Conservation (phyloP, 2,888 invertebrate genomes). For the Ametastegia equiseti region DNA sequence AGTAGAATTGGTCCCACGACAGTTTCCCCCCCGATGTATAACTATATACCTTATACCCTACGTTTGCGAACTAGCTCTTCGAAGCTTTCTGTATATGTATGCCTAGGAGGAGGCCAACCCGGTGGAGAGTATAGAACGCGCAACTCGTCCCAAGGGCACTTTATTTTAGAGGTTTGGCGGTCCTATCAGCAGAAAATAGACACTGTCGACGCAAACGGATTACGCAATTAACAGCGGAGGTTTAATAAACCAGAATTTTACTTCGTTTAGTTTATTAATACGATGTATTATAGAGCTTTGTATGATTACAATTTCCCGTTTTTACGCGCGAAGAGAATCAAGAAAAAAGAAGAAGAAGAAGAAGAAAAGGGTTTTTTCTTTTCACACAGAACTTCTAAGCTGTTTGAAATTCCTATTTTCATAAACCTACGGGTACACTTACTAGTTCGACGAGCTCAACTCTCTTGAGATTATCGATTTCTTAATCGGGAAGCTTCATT, state of each 20-base stretch:
- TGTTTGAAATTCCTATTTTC: background rate
- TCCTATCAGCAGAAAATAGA: slow-evolving; percentile 50
- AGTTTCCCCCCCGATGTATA: too few relatives aligned
- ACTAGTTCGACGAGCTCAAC: background rate
- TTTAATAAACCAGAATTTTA: slow-evolving; percentile 48
- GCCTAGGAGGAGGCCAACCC: slow-evolving; percentile 24
- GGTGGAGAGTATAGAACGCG: slow-evolving; percentile 31
- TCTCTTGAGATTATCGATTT: slow-evolving; percentile 35
- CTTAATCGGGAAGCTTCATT: slow-evolving; percentile 11
- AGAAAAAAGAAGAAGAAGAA: too few relatives aligned
- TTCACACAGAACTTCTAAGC: background rate
- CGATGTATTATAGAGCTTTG: background rate
- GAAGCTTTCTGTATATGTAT: slow-evolving; percentile 7
- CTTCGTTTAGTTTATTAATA: slow-evolving; percentile 42
- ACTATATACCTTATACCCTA: too few relatives aligned
- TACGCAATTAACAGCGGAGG: slow-evolving; percentile 49
- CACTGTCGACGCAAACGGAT: slow-evolving; percentile 42
- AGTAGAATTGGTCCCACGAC: slow-evolving; percentile 32
- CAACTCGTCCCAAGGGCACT: slow-evolving; percentile 48
- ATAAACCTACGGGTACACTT: background rate
- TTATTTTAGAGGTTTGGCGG: slow-evolving; percentile 51
- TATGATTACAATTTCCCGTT: too few relatives aligned
- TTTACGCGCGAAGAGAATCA: too few relatives aligned
- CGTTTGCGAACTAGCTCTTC: slow-evolving; percentile 11
- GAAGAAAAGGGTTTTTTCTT: too few relatives aligned